Conservation (phyloP, 1,140 invertebrate genomes). For the Platyura marginata region DNA sequence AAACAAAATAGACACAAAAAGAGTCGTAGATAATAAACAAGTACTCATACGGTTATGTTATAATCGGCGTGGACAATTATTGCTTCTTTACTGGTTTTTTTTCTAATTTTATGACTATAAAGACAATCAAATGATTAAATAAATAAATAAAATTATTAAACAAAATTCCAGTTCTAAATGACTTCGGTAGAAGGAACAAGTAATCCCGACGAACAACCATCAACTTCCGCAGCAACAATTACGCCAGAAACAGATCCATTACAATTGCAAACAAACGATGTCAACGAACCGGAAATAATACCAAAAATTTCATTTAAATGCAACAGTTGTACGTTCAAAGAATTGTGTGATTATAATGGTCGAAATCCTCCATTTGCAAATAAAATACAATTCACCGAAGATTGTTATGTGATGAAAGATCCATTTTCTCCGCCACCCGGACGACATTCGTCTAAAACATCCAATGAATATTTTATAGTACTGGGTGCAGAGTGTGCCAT, state of each 20-base stretch:
- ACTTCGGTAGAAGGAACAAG: neutral
- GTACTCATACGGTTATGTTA: too few species aligned
- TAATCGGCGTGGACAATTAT: too few species aligned
- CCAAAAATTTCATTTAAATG: conserved; percentile 39
- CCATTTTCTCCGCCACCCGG: conserved; percentile 47
- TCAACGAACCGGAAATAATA: too few species aligned
- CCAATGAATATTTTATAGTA: conserved; percentile 42
- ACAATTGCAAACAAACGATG: too few species aligned
- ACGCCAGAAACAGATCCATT: conserved; percentile 12
- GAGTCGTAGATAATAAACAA: too few species aligned
- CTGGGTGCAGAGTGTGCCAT: conserved; percentile 52
- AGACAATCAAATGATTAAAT: neutral
- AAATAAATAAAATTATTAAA: conserved; percentile 5
- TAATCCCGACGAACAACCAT: conserved; percentile 4
- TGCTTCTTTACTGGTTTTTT: too few species aligned
- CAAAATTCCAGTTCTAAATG: neutral
- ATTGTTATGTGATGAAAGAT: conserved; percentile 65
- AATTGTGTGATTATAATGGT: conserved; percentile 56
- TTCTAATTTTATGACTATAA: too few species aligned
- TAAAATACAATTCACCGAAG: conserved; percentile 37
- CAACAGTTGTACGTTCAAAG: conserved; percentile 36
- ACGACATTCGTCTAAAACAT: conserved; percentile 23
- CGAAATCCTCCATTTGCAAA: conserved; percentile 45
- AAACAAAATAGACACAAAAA: too few species aligned
- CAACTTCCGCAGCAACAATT: conserved; percentile 7